Evolutionary conservation across 2,113 vertebrate species (phyloP).

Genomic region (Coptodon bakossiorum): DNA sequence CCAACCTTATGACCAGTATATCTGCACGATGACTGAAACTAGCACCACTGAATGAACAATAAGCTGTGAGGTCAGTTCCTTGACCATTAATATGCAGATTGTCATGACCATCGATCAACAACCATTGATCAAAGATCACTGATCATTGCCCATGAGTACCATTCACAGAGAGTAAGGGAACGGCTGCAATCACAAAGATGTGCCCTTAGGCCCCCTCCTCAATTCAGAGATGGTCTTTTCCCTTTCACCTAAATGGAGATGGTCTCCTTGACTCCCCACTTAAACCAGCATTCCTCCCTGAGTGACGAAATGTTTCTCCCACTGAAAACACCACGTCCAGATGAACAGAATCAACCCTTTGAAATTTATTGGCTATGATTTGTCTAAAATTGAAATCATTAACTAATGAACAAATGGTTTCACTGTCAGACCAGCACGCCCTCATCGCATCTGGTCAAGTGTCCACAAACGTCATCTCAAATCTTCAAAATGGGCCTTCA

Average conservation of each 20-base stretch:
- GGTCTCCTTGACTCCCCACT: not conserved
- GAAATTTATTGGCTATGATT: accelerated
- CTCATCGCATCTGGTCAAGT: accelerated
- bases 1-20: not conserved
- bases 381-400: not conserved
- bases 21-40: not conserved
- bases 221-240: not conserved
- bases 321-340: not conserved
- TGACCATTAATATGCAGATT: not conserved
- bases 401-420: not conserved
- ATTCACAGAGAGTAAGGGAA: accelerated
- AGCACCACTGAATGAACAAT: not conserved
- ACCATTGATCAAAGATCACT: not conserved
- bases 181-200: not conserved
- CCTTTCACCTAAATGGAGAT: not conserved
- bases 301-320: not conserved
- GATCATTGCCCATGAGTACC: not conserved
- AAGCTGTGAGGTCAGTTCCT: not conserved
- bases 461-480: not conserved
- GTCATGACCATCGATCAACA: not conserved
- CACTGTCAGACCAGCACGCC: accelerated
- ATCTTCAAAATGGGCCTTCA: not conserved
- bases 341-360: not conserved
- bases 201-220: not conserved
- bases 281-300: not conserved